phyloP scores from a whole-genome alignment of 2,797 vertebrate genomes.

The Tragopan temminckii region DNA sequence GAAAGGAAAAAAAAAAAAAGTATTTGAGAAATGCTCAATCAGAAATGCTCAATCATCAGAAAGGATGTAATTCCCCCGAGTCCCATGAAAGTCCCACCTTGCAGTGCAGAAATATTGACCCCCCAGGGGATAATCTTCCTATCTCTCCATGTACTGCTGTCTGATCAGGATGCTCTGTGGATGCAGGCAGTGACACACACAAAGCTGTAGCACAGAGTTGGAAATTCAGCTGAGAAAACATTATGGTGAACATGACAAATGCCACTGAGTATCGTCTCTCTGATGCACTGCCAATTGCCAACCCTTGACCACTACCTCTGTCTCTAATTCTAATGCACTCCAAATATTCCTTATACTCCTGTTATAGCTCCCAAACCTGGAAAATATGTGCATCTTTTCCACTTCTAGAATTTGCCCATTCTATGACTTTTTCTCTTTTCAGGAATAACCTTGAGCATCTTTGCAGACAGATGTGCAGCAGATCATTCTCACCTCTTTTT shows the following conservation, averaged over 20 bases:
- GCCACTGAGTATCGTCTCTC: too few species aligned
- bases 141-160: neutral
- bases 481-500: neutral
- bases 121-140: neutral
- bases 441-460: neutral
- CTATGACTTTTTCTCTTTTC: neutral
- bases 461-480: neutral
- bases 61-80: neutral
- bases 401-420: neutral
- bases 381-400: neutral
- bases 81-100: neutral
- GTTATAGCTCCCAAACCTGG: neutral
- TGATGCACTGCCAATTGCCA: neutral
- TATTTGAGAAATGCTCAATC: neutral
- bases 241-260: neutral
- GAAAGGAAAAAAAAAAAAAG: too few species aligned
- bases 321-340: neutral
- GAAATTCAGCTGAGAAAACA: neutral
- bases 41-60: too few species aligned
- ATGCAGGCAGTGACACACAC: neutral
- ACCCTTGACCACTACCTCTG: neutral
- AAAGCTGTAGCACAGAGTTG: neutral
- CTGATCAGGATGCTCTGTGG: neutral
- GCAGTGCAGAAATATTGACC: accelerated
- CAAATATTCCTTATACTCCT: neutral